Conservation (phyloP, 2,888 invertebrate species). For the Leucozona laternaria region DNA sequence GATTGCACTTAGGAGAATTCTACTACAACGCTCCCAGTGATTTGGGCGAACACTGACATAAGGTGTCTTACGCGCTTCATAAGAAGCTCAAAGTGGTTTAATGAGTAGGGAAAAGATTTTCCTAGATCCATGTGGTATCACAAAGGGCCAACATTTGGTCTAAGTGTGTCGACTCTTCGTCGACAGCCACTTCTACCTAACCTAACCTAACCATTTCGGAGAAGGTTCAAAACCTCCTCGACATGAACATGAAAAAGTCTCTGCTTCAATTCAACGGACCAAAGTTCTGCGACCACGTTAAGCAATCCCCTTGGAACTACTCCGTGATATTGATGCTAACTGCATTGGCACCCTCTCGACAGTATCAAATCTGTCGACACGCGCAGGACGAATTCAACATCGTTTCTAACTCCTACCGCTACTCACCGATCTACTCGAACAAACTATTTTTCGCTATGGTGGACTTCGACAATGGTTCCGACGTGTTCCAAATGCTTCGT, state of each 20-base stretch:
- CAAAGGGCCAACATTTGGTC: no score
- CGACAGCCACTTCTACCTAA: no score
- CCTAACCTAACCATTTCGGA: no score
- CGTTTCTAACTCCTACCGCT: constrained; percentile 97
- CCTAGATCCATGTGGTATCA: no score
- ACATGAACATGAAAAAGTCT: constrained; percentile 93
- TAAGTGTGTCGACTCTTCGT: no score
- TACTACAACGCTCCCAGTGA: no score
- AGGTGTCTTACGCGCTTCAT: no score
- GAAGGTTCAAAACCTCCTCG: constrained; percentile 94
- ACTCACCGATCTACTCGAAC: constrained; percentile 93
- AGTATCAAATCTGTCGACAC: constrained; percentile 97
- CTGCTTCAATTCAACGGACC: constrained; percentile 95
- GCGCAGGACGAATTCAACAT: constrained; percentile 98
- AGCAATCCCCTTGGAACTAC: constrained; percentile 95
- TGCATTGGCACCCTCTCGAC: constrained; percentile 95
- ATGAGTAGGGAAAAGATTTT: no score
- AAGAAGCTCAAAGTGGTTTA: no score
- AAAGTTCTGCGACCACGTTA: constrained; percentile 96
- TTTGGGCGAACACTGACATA: no score
- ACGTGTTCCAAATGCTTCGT: constrained; percentile 96
- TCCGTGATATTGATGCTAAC: constrained; percentile 92
- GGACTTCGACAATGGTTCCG: constrained; percentile 99
- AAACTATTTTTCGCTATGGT: constrained; percentile 98
- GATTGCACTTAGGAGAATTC: no score